Conservation (phyloP, 2,113 vertebrate species). For the Oceanodroma tethys region DNA sequence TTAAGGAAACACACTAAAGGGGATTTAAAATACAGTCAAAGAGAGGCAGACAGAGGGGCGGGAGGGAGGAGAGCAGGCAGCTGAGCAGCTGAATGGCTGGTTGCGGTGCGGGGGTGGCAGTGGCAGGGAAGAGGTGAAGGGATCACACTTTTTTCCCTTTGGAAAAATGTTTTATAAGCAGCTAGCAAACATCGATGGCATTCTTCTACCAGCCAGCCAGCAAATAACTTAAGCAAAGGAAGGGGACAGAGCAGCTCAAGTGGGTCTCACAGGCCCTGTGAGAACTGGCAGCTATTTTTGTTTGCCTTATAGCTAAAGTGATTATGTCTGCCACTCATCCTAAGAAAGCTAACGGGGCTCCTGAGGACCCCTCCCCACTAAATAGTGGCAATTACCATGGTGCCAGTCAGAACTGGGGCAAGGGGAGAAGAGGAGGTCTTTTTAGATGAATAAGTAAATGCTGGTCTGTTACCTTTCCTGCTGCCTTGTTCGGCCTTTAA, state of each 20-base stretch:
- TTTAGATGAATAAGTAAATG: neutral
- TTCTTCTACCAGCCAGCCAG: neutral
- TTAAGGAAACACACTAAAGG: neutral
- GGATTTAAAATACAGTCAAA: neutral
- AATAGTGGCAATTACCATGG: constrained; percentile 22
- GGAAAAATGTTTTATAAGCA: constrained; percentile 12
- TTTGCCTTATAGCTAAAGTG: constrained; percentile 44
- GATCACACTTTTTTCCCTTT: neutral
- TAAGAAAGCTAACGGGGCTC: neutral
- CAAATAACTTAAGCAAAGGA: neutral
- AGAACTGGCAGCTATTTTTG: constrained; percentile 10
- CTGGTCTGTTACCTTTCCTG: neutral
- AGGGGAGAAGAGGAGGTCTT: neutral
- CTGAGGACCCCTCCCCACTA: neutral
- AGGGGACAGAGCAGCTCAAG: neutral
- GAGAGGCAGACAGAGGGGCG: neutral
- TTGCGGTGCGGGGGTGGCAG: neutral
- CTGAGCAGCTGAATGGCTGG: neutral
- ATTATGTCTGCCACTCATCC: constrained; percentile 44
- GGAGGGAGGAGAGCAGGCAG: neutral
- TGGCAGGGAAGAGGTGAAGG: neutral
- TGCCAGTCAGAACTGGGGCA: neutral
- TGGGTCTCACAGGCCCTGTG: constrained; percentile 23
- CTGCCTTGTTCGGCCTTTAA: neutral
- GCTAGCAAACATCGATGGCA: neutral